Conservation (phyloP, 2,888 invertebrate genomes). For the Scelioninae gen. 1 region DNA sequence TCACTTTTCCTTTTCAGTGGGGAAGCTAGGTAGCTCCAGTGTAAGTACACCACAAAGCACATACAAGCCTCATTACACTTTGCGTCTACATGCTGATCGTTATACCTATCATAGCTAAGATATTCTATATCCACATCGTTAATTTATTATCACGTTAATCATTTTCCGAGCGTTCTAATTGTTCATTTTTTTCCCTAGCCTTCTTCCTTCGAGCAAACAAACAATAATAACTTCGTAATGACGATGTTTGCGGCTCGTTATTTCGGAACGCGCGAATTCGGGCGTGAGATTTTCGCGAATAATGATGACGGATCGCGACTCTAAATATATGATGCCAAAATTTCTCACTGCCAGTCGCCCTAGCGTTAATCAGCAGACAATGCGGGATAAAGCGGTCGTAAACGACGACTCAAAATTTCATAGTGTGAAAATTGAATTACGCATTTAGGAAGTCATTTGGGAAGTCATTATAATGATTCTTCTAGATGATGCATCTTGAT, state of each 20-base stretch:
- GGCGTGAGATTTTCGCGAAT: conserved; percentile 26
- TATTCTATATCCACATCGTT: conserved; percentile 71
- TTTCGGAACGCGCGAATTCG: conserved; percentile 35
- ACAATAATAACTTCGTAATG: conserved; percentile 31
- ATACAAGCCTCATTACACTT: conserved; percentile 82
- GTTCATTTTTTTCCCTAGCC: background rate
- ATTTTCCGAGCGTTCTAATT: conserved; percentile 26
- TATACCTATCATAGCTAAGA: conserved; percentile 63
- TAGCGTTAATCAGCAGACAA: conserved; percentile 20
- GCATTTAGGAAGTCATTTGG: conserved; percentile 23
- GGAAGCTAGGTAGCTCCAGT: conserved; percentile 53
- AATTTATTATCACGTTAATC: conserved; percentile 67
- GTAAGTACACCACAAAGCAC: conserved; percentile 73
- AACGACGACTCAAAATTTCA: conserved; percentile 31
- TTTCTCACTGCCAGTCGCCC: conserved; percentile 16
- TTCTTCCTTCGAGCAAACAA: background rate
- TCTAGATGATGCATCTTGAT: background rate
- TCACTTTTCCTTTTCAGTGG: conserved; percentile 79
- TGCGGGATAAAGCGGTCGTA: too few relatives aligned
- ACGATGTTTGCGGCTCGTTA: conserved; percentile 16
- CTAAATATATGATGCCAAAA: conserved; percentile 21
- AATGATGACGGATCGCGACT: conserved; percentile 20
- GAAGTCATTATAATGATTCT: conserved; percentile 8
- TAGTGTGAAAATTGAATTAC: conserved; percentile 8
- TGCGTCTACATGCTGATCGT: conserved; percentile 64